A percentile compares a stretch with the other conserved stretches of the same genome.
These are phyloP conservation scores for Galerucella nymphaeae DNA, from an alignment of 2,888 invertebrate species.

Conservation along the genomic window DNA sequence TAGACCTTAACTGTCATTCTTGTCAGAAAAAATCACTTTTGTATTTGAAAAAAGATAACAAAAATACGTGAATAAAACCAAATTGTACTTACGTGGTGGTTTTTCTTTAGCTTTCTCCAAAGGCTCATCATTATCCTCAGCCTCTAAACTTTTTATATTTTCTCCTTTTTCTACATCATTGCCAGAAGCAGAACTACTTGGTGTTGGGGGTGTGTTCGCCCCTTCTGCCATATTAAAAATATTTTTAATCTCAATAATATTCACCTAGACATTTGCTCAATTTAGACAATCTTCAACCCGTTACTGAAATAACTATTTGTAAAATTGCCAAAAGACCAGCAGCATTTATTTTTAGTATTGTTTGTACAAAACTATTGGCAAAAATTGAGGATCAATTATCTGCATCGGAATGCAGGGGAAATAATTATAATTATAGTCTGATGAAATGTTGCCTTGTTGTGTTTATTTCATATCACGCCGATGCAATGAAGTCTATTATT, in stretches of 20 bases:
- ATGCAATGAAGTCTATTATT: not conserved
- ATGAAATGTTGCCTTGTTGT: not conserved
- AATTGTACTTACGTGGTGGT: conserved; percentile 56
- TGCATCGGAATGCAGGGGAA: conserved; percentile 15
- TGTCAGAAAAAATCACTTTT: no score
- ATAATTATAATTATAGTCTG: conserved; percentile 8
- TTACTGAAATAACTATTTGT: conserved; percentile 35
- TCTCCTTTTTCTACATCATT: conserved; percentile 48
- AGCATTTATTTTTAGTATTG: conserved; percentile 23
- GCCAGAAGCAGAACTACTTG: conserved; percentile 29
- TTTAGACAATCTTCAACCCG: conserved; percentile 27
- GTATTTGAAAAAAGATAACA: no score
- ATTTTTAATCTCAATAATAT: not conserved
- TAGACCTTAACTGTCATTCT: no score
- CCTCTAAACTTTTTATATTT: conserved; percentile 41
- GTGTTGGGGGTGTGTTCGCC: conserved; percentile 32
- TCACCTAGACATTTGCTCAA: conserved; percentile 26
- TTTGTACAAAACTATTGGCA: conserved; percentile 7
- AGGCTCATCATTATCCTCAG: conserved; percentile 52
- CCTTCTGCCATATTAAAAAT: conserved; percentile 28
- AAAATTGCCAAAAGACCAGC: conserved; percentile 11
- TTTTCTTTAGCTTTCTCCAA: conserved; percentile 56
- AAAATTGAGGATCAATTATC: conserved; percentile 22
- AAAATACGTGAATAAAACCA: not conserved
- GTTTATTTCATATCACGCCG: not conserved